phyloP scores from a whole-genome alignment of 2,797 vertebrate species.

The Sarcophilus harrisii region DNA sequence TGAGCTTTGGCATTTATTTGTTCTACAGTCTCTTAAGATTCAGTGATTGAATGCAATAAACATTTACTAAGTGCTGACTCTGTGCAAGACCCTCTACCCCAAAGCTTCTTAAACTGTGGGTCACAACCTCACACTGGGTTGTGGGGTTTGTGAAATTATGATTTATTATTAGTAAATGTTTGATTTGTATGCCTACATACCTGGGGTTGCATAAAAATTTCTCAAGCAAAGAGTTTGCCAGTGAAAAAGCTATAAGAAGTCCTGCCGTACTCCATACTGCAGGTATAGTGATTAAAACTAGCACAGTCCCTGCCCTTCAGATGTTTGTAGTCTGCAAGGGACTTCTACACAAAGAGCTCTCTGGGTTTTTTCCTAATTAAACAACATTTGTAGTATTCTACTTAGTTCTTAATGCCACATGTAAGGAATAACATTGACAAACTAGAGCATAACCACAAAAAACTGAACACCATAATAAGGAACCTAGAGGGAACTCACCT shows the following conservation, averaged over 20 bases:
- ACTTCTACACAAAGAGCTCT: background rate
- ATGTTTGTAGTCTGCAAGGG: background rate
- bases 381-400: background rate
- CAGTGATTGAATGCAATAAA: background rate
- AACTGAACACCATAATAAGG: background rate
- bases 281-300: background rate
- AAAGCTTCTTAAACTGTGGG: too few species aligned
- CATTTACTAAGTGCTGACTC: background rate
- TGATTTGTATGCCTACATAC: too few species aligned
- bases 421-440: background rate
- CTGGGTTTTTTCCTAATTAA: background rate
- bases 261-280: too few species aligned
- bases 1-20: background rate
- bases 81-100: background rate
- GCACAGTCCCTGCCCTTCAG: background rate
- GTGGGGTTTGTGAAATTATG: too few species aligned
- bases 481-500: background rate
- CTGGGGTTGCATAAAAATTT: too few species aligned
- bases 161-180: too few species aligned
- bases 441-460: background rate
- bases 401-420: background rate
- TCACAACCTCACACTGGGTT: too few species aligned
- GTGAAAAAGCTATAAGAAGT: too few species aligned
- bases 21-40: background rate
- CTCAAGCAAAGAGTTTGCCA: too few species aligned